Conservation (phyloP, 2,888 invertebrate genomes). For the Diadromus collaris region DNA sequence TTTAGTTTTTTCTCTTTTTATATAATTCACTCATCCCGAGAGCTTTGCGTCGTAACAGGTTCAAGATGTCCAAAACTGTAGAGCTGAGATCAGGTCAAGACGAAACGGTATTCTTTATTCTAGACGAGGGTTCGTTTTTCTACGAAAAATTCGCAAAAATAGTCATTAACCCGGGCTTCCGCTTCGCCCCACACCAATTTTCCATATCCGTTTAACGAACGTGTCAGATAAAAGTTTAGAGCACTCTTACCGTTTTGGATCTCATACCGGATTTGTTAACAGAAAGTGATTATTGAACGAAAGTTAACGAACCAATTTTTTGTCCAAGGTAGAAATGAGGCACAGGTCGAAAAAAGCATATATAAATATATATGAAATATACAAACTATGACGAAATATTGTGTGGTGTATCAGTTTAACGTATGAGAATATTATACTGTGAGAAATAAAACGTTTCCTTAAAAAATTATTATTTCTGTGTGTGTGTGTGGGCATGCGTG, state of each 20-base stretch:
- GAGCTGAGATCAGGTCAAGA: neutral
- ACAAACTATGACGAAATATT: slow-evolving; percentile 3
- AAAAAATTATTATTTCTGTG: neutral
- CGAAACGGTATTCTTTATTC: neutral
- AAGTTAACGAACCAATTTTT: neutral
- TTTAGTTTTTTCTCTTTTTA: slow-evolving; percentile 21
- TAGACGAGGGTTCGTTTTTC: neutral
- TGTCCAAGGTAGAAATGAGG: slow-evolving; percentile 1
- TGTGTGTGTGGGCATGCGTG: neutral
- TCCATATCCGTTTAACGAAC: neutral
- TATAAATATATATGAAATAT: neutral
- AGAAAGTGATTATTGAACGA: slow-evolving; percentile 10
- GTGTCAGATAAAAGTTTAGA: neutral
- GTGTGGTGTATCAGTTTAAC: neutral
- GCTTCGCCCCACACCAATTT: no score
- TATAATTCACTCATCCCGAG: slow-evolving; percentile 7
- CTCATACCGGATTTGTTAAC: slow-evolving; percentile 10
- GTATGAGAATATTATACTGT: neutral
- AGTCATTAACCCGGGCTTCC: no score
- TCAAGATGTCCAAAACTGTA: neutral
- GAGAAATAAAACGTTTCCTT: neutral
- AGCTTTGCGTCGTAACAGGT: neutral
- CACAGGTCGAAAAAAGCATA: neutral
- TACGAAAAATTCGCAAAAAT: neutral
- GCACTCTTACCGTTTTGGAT: slow-evolving; percentile 5